Evolutionary conservation across 2,113 vertebrate species (phyloP).

Genomic region (Gymnobelideus leadbeateri): DNA sequence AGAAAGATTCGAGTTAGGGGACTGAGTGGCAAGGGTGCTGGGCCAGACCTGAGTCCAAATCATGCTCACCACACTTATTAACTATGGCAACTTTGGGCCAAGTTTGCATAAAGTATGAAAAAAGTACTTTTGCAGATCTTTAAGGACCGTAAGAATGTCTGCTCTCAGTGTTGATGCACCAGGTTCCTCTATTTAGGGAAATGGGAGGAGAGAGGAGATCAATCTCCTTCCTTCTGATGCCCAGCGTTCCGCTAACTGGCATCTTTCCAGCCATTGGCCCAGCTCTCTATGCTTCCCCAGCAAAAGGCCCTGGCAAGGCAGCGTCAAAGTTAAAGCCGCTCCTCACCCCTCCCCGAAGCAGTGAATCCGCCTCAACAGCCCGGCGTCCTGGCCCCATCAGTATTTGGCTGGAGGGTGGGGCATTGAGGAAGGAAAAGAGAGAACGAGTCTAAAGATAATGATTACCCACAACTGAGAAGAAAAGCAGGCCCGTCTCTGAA

Average conservation of each 20-base stretch:
- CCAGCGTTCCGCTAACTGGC: neutral
- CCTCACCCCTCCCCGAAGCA: neutral
- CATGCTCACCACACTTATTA: neutral
- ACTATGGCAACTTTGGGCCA: neutral
- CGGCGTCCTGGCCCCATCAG: neutral
- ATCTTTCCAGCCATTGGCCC: neutral
- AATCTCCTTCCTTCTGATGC: neutral
- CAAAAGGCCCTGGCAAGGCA: neutral
- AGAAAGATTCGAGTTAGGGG: neutral
- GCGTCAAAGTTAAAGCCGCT: neutral
- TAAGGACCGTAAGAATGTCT: neutral
- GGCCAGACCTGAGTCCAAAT: neutral
- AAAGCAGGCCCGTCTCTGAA: constrained; percentile 41
- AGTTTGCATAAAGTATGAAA: neutral
- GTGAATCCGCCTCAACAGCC: neutral
- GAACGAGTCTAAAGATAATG: neutral
- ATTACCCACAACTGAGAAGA: constrained; percentile 18
- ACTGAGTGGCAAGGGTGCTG: neutral
- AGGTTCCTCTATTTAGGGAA: neutral
- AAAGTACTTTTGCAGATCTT: neutral
- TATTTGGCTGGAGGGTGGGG: neutral
- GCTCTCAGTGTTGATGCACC: neutral
- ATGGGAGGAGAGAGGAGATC: neutral
- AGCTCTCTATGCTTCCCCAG: neutral
- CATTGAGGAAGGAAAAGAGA: neutral